Conservation (phyloP, 2,113 vertebrate genomes). For the Notarius lentiginosus region DNA sequence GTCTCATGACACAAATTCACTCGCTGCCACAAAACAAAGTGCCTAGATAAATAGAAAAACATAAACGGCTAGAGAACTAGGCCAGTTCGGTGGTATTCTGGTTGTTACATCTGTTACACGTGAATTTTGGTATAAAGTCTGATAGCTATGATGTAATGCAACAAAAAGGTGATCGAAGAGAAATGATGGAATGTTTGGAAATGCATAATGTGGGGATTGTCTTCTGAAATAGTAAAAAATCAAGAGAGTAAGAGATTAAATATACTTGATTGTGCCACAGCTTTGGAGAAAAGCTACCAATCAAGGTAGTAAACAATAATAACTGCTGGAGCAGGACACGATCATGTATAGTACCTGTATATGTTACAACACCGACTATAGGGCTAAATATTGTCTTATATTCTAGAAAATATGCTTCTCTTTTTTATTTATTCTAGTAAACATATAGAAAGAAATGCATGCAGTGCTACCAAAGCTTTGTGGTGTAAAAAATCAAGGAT, state of each 20-base stretch:
- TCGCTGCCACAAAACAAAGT: not conserved
- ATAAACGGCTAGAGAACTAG: not conserved
- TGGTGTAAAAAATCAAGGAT: not conserved
- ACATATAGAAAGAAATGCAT: not conserved
- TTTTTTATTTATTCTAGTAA: not conserved
- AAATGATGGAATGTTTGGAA: not conserved
- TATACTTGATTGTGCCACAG: not conserved
- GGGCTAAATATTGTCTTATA: not conserved
- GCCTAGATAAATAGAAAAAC: not conserved
- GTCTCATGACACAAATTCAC: not conserved
- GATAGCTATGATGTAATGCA: no score
- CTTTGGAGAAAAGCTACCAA: not conserved
- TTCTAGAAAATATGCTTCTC: not conserved
- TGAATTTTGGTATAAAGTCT: no score
- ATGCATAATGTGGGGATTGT: not conserved
- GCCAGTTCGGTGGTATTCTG: not conserved
- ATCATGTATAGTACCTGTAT: not conserved
- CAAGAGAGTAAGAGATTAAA: not conserved
- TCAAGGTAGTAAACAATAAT: not conserved
- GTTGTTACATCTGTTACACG: not conserved
- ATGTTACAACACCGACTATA: not conserved
- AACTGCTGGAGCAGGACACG: not conserved
- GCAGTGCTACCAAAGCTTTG: not conserved
- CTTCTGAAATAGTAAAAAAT: not conserved
- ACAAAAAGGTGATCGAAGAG: not conserved